These are phyloP conservation scores for Stigmatopora nigra DNA, from an alignment of 2,113 vertebrate genomes.

Conservation along the genomic window DNA sequence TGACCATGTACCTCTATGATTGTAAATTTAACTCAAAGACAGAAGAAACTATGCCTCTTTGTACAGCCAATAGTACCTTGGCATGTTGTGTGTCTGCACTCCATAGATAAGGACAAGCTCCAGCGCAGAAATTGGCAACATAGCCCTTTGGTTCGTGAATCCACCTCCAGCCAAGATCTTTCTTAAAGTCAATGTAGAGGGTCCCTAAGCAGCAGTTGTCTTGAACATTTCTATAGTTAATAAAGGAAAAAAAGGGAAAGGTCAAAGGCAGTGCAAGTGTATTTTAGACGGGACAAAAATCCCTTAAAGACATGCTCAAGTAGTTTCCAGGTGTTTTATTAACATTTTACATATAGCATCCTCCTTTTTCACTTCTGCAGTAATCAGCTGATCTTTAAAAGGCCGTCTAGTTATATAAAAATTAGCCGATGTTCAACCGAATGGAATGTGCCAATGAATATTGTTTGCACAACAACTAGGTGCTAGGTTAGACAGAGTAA, in stretches of 20 bases:
- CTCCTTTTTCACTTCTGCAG: too few species aligned
- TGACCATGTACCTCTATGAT: background rate
- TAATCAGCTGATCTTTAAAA: too few species aligned
- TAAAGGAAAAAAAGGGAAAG: background rate
- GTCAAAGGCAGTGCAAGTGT: too few species aligned
- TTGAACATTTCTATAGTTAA: slow-evolving; percentile 63
- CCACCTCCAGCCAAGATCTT: slow-evolving; percentile 74
- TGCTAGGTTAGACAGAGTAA: too few species aligned
- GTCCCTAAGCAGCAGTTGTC: slow-evolving; percentile 74
- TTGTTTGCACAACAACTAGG: too few species aligned
- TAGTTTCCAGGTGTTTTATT: too few species aligned
- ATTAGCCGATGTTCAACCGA: too few species aligned
- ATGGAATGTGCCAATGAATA: too few species aligned
- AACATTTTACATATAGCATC: too few species aligned
- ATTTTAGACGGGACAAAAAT: too few species aligned
- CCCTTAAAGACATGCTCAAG: too few species aligned
- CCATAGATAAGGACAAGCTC: slow-evolving; percentile 76
- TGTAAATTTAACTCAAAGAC: background rate
- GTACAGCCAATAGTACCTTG: slow-evolving; percentile 52
- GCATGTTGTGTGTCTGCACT: slow-evolving; percentile 74
- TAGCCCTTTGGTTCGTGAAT: slow-evolving; percentile 76
- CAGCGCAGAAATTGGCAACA: slow-evolving; percentile 73
- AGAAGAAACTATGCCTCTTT: background rate
- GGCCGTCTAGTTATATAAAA: too few species aligned
- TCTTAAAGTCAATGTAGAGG: slow-evolving; percentile 74